These are phyloP conservation scores for Polypterus senegalus DNA, from an alignment of 2,113 vertebrate genomes.

Conservation along the genomic window DNA sequence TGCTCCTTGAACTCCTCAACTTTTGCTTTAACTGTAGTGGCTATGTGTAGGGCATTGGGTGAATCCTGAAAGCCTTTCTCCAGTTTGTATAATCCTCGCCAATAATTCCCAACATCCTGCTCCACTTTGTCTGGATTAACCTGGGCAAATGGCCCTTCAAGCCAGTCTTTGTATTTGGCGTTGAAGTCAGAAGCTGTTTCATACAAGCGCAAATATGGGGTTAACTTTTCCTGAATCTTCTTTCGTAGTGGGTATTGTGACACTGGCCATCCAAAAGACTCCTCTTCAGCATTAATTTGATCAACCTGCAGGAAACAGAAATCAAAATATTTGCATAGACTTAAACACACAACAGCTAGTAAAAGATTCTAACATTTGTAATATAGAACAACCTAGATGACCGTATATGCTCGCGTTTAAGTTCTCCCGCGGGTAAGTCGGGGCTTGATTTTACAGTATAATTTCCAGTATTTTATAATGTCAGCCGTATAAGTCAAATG, in stretches of 20 bases:
- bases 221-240: slow-evolving; percentile 55
- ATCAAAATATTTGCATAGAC: no score
- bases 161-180: slow-evolving; percentile 47
- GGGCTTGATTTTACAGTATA: no score
- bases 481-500: no score
- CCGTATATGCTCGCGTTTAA: no score
- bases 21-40: slow-evolving; percentile 45
- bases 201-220: slow-evolving; percentile 64
- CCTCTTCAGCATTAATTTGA: slow-evolving; percentile 69
- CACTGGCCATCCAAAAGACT: slow-evolving; percentile 60
- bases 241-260: slow-evolving; percentile 67
- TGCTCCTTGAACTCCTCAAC: slow-evolving; percentile 65
- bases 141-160: slow-evolving; percentile 53
- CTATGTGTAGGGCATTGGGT: slow-evolving; percentile 53
- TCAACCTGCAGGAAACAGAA: slow-evolving; percentile 49
- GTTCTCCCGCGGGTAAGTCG: no score
- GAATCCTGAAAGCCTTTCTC: slow-evolving; percentile 55
- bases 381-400: not conserved
- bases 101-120: slow-evolving; percentile 55
- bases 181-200: slow-evolving; percentile 58
- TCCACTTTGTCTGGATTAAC: slow-evolving; percentile 70
- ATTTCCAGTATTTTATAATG: no score
- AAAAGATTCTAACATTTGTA: not conserved
- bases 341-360: no score
- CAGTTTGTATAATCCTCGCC: slow-evolving; percentile 60